Conservation (phyloP, 2,888 invertebrate species). For the Didymodactylos carnosus region DNA sequence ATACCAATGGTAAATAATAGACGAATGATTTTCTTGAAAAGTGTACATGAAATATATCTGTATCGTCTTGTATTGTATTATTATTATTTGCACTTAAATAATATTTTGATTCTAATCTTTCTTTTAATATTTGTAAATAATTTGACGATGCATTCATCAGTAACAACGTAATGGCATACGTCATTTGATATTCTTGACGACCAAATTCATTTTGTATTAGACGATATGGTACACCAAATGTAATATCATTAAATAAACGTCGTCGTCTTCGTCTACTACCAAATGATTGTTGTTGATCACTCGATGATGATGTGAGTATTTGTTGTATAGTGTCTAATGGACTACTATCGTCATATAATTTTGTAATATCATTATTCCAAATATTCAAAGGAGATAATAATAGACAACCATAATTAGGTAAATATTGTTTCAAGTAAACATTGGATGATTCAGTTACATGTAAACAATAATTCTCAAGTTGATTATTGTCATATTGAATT, state of each 20-base stretch:
- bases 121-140: neutral
- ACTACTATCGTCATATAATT: neutral
- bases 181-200: neutral
- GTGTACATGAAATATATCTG: constrained; percentile 4
- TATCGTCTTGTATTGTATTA: neutral
- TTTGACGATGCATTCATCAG: constrained; percentile 1
- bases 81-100: neutral
- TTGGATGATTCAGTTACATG: constrained; percentile 47
- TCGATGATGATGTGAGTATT: neutral
- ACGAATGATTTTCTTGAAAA: constrained; percentile 21
- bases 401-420: constrained; percentile 78
- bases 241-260: neutral
- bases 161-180: neutral
- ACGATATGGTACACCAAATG: neutral
- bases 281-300: neutral
- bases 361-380: constrained; percentile 56
- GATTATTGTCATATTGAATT: constrained; percentile 32
- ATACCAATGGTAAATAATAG: constrained; percentile 50
- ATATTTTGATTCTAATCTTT: neutral
- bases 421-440: constrained; percentile 20
- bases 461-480: constrained; percentile 59
- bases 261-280: no score
- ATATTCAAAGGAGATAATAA: constrained; percentile 76
- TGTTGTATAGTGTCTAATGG: neutral
- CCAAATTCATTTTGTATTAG: no score